These are phyloP conservation scores for Lepidochitona cinerea DNA, from an alignment of 2,888 invertebrate genomes.

Conservation along the genomic window DNA sequence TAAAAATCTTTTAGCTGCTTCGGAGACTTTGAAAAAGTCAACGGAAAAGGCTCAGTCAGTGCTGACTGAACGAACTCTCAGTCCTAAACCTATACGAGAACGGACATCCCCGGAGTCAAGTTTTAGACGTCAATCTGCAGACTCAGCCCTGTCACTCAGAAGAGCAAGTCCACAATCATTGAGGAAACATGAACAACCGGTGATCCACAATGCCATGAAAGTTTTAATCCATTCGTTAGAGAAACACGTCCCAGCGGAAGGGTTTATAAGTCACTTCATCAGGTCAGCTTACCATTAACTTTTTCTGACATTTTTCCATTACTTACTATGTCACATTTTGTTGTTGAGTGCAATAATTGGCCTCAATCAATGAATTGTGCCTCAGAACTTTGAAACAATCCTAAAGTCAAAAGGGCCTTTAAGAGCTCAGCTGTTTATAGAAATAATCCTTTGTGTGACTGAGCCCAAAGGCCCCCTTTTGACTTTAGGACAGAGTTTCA, in stretches of 20 bases:
- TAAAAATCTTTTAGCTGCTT: background rate
- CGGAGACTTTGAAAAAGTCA: background rate
- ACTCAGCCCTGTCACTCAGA: background rate
- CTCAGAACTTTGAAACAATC: too few relatives aligned
- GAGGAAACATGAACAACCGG: constrained; percentile 32
- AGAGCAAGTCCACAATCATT: background rate
- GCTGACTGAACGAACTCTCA: background rate
- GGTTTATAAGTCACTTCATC: constrained; percentile 39
- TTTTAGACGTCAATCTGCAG: too few relatives aligned
- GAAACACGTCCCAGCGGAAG: constrained; percentile 49
- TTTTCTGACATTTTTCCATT: too few relatives aligned
- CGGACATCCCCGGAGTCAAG: background rate
- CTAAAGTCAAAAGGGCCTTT: too few relatives aligned
- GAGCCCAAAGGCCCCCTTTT: too few relatives aligned
- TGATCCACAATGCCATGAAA: constrained; percentile 53
- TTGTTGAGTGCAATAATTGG: too few relatives aligned
- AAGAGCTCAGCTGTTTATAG: too few relatives aligned
- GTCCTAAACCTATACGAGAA: background rate
- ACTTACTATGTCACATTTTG: too few relatives aligned
- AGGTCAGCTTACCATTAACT: constrained; percentile 44
- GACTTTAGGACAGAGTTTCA: too few relatives aligned
- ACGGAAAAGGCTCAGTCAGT: background rate
- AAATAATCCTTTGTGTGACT: too few relatives aligned
- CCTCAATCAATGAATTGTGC: too few relatives aligned
- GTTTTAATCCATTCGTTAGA: constrained; percentile 50